phyloP scores from a whole-genome alignment of 1,140 invertebrate species.

The Heliconius hewitsoni region DNA sequence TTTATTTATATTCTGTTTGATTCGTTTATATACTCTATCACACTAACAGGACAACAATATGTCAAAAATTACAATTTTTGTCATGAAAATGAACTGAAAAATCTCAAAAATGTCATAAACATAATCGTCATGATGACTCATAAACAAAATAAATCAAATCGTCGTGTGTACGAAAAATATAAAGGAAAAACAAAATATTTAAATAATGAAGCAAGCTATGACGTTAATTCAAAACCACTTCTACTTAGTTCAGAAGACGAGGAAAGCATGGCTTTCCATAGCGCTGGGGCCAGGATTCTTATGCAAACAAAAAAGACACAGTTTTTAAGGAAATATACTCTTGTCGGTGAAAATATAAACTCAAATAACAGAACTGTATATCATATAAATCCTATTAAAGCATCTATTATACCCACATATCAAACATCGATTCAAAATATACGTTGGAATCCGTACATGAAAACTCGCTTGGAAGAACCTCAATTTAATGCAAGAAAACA shows the following conservation, averaged over 20 bases:
- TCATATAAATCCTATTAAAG: not conserved
- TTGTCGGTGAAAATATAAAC: not conserved
- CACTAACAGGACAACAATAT: not conserved
- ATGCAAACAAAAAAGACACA: constrained; percentile 15
- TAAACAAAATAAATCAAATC: constrained; percentile 6
- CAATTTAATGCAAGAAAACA: not conserved
- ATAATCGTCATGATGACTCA: constrained; percentile 12
- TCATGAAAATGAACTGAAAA: constrained; percentile 9
- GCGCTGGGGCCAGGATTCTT: constrained; percentile 42
- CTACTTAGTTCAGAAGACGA: constrained; percentile 44
- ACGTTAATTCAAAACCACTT: constrained; percentile 25
- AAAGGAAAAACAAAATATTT: not conserved
- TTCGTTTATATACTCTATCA: not conserved
- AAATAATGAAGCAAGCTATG: not conserved
- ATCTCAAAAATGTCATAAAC: constrained; percentile 36
- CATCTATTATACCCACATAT: constrained; percentile 35
- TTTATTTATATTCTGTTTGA: not conserved
- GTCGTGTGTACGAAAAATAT: not conserved
- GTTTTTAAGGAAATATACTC: not conserved
- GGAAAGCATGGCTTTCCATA: constrained; percentile 40
- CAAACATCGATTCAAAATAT: constrained; percentile 40
- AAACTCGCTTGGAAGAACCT: constrained; percentile 36
- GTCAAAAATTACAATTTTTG: constrained; percentile 15
- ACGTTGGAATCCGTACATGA: constrained; percentile 43
- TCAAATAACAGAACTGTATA: not conserved